Base-by-base conservation (phyloP, 2,797 vertebrate species). In the Phoebastria nigripes region DNA sequence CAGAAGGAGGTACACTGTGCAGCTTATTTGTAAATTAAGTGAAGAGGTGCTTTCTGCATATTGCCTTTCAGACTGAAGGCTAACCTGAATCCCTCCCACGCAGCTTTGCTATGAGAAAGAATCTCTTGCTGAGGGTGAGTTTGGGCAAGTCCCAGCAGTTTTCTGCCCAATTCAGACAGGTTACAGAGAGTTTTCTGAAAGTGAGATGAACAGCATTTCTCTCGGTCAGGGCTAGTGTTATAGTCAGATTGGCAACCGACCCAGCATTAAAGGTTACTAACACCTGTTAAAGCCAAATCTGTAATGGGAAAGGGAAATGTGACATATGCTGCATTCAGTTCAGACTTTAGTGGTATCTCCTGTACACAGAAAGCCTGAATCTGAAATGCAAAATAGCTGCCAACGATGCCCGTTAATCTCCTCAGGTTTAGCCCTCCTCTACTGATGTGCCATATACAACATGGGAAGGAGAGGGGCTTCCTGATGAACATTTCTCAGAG, bases 201-300 rank as follows among this genome's bases (percentile, higher is more conserved):
- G n/a, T 0, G 1, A 29, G 39, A 17, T 28, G 35, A 61, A 31
- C 19, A 52, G 37, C 0, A 0, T 65, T 84, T 83, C n/a, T 33
- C 35, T 63, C 0, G 0, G 46, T 39, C 37, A 35, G 35, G 19
- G 46, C n/a, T 66, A 17, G 71, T 11, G 17, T 31, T 51, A 8
- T 5, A 71, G 49, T 18, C 41, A 61, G 47, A 35, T 3, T 19
- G 47, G 29, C 41, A 61, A 4, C 6, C 3, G 25, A 66, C 11
- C 6, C 8, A 3, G 25, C 3, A 6, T 62, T 61, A 24, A 37
- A 52, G n/a, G 28, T 61, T 65, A 51, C 31, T 37, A 12, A 4
- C 10, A 15, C 19, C 44, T 19, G n/a, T 47, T 37, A 29, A 77
- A 77, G 49, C 39, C 71, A 82, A 29, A 28, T 19, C 39, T 69